phyloP scores from a whole-genome alignment of 1,140 invertebrate species.

The Drosophila willistoni region DNA sequence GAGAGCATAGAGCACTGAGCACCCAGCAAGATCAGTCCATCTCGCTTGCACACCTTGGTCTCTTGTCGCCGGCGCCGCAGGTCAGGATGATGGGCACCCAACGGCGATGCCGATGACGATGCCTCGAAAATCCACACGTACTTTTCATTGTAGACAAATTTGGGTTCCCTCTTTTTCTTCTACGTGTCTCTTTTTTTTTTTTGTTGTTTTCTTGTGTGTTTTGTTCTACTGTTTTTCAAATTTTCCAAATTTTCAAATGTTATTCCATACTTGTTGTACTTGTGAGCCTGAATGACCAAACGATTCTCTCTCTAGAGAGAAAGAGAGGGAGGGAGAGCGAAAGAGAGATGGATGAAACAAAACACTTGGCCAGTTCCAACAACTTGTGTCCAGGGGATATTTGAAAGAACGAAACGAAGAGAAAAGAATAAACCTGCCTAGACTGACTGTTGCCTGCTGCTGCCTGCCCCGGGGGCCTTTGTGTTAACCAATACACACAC shows the following conservation, averaged over 20 bases:
- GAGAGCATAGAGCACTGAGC: neutral
- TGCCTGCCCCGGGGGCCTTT: constrained; percentile 65
- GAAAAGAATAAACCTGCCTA: constrained; percentile 28
- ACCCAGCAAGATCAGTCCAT: constrained; percentile 4
- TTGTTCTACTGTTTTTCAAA: neutral
- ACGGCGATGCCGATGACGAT: constrained; percentile 27
- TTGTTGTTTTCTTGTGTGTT: constrained; percentile 35
- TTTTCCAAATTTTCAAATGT: constrained; percentile 1
- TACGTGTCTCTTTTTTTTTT: constrained; percentile 2
- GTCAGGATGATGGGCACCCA: constrained; percentile 56
- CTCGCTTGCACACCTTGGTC: constrained; percentile 3
- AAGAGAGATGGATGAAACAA: neutral
- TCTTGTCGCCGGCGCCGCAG: constrained; percentile 71
- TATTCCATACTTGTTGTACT: neutral
- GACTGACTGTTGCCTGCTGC: constrained; percentile 8
- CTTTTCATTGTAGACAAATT: constrained; percentile 46
- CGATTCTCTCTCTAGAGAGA: neutral
- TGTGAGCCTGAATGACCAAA: constrained; percentile 33
- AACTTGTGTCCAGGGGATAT: constrained; percentile 12
- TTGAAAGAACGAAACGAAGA: constrained; percentile 7
- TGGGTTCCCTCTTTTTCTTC: constrained; percentile 14
- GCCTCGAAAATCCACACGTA: constrained; percentile 61
- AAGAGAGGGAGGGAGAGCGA: no score
- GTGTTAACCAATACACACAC: constrained; percentile 30
- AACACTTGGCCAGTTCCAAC: constrained; percentile 43